Base-by-base conservation (phyloP, 2,888 invertebrate genomes). In the Acleris sparsana region DNA sequence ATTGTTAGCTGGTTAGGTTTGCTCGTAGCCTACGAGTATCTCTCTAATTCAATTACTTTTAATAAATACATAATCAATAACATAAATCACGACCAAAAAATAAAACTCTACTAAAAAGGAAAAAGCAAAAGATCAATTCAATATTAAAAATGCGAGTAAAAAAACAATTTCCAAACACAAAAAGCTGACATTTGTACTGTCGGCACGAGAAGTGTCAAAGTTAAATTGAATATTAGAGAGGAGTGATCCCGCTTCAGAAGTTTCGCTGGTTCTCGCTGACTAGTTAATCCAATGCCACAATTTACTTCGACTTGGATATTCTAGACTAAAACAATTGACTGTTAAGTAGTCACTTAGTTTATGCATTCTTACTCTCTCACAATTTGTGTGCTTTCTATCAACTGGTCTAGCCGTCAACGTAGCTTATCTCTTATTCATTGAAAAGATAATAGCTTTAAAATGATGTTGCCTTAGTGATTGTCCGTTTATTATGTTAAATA, bases 161-260 rank as follows among this genome's bases (percentile, higher is more conserved):
- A 25, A 78, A 85, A 79, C 78, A 78, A 81, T 82, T 80, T 79
- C 72, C 75, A 75, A 72, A 83, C 82, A 83, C 84, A 86, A 87
- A 89, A 88, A 85, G 83, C 86, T 82, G 81, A 79, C 86, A 83
- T 80, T 83, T 88, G 87, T 87, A 87, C 84, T 82, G 85, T 86
- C 81, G 81, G 86, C 83, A 84, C 79, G 83, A 80, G 80, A 91
- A 92, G 90, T 91, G 92, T 92, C 92, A 91, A 92, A 92, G 90
- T 92, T 92, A 91, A 92, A 92, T 92, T 92, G 92, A 92, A 92
- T 92, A 91, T 92, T 92, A 90, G 86, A 85, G 85, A 73, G 81
- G 86, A 91, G 88, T 92, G 91, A 92, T 92, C 89, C 87, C 82
- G 73, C 72, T 71, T 76, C 74, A 73, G 82, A 88, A 90, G 88